Base-by-base conservation (phyloP, 2,113 vertebrate genomes). In the Hippocampus zosterae region DNA sequence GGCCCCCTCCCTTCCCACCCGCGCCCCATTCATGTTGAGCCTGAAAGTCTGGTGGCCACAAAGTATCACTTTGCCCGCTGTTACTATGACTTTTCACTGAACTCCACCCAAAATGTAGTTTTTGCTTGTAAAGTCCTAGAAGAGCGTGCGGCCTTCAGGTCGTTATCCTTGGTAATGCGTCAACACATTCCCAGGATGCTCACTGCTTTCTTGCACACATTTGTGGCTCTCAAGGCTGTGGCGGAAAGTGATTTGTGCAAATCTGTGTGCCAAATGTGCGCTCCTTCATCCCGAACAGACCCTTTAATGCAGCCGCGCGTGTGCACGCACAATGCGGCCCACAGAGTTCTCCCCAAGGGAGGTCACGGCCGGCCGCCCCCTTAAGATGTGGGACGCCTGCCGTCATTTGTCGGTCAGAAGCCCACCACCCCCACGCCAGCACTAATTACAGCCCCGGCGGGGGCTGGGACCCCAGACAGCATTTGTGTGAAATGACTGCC, bases 121-220 rank as follows among this genome's bases (percentile, higher is more conserved):
- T 7, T n/a, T 53, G 21, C 21, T 37, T 40, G 18, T 40, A 40
- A 62, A 40, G 40, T 62, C 40, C 5, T 16, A 13, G 41, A 42
- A 44, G 27, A 29, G 55, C 12, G 2, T 12, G 55, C 23, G 6
- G 55, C 23, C 23, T 27, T 5, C 55, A 2, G 23, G 2, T 13
- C 55, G 18, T 61, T 37, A 13, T 9, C 23, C 64, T n/a, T 25
- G 33, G 21, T 27, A n/a, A 25, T 33, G 55, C 21, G 18, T 10
- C 3, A 1, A 21, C 19, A 61, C n/a, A 56, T 5, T 27, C 23
- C 57, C 37, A 11, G 52, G 29, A 67, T 25, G 44, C 63, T 67
- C 25, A 82, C 85, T 73, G 84, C 64, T 87, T 84, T 89, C 79
- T 84, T 82, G 72, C 60, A 69, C 40, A 2, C 48, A n/a, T 29